phyloP scores from a whole-genome alignment of 2,113 vertebrate genomes.

The Pituophis catenifer region DNA sequence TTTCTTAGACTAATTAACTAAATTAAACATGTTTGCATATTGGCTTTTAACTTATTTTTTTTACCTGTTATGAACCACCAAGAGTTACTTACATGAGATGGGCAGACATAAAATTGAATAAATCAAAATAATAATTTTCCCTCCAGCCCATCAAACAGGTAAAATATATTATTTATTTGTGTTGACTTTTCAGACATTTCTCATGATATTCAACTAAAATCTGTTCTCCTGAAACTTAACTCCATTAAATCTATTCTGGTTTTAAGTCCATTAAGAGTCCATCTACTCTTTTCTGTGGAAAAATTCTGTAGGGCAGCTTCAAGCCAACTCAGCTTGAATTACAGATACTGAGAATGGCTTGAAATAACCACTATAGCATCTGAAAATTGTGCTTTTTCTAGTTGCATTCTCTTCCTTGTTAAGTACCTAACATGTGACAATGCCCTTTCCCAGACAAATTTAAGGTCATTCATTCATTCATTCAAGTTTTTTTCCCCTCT shows the following conservation, averaged over 20 bases:
- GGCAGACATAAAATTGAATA: neutral
- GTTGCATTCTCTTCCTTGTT: conserved; percentile 16
- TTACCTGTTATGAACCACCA: neutral
- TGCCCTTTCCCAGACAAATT: neutral
- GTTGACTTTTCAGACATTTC: neutral
- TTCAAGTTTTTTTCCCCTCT: neutral
- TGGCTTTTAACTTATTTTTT: neutral
- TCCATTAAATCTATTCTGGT: neutral
- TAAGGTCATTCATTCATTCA: conserved; percentile 29
- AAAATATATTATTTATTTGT: neutral
- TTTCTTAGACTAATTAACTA: neutral
- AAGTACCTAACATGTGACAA: conserved; percentile 18
- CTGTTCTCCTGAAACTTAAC: neutral
- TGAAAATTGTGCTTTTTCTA: neutral
- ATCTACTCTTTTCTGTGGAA: neutral
- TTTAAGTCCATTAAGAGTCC: neutral
- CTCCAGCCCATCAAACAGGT: neutral
- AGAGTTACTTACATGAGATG: neutral
- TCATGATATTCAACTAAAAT: neutral
- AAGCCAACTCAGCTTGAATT: neutral
- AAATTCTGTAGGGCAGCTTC: neutral
- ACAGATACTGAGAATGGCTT: neutral
- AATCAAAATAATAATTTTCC: neutral
- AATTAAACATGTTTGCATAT: neutral
- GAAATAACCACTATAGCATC: conserved; percentile 1